Percentiles rank a stretch among this genome's conserved stretches.
Evolutionary conservation across 2,113 vertebrate species (phyloP).

Genomic region (Amphiprion ocellaris): DNA sequence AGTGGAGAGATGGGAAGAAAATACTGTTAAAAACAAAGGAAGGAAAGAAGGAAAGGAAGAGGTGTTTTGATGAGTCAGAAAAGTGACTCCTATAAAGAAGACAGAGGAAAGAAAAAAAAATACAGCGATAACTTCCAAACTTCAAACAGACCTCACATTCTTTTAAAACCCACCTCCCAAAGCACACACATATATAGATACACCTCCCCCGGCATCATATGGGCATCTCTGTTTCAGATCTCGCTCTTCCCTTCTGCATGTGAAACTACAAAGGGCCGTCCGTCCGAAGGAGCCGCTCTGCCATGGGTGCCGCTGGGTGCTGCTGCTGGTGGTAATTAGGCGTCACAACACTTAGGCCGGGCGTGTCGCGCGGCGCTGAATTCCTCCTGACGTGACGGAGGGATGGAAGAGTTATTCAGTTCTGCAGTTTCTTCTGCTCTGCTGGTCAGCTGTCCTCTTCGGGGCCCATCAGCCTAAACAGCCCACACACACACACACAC

Average conservation of each 20-base stretch:
- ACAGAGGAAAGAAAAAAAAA: background rate
- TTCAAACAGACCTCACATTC: slow-evolving; percentile 65
- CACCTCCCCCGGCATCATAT: slow-evolving; percentile 17
- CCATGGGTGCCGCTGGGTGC: slow-evolving; percentile 65
- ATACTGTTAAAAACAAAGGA: slow-evolving; percentile 46
- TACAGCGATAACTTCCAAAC: slow-evolving; percentile 40
- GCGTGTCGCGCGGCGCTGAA: slow-evolving; percentile 65
- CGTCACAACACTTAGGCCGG: slow-evolving; percentile 81
- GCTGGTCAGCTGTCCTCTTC: slow-evolving; percentile 81
- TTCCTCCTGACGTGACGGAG: slow-evolving; percentile 80
- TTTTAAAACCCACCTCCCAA: slow-evolving; percentile 44
- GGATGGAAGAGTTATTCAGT: slow-evolving; percentile 76
- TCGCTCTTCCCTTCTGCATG: slow-evolving; percentile 26
- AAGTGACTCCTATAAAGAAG: slow-evolving; percentile 27
- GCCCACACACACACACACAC: slow-evolving; percentile 33
- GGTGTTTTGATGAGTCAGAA: slow-evolving; percentile 66
- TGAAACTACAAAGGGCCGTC: slow-evolving; percentile 77
- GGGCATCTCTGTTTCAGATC: slow-evolving; percentile 17
- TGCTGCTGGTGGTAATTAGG: slow-evolving; percentile 83
- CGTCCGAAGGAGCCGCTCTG: slow-evolving; percentile 61
- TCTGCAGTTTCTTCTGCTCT: slow-evolving; percentile 81
- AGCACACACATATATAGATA: slow-evolving; percentile 10
- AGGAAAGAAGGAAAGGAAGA: slow-evolving; percentile 45
- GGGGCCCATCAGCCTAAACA: slow-evolving; percentile 77
- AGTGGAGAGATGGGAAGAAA: background rate